Conservation (phyloP, 2,888 invertebrate species). For the Tenthredo livida region DNA sequence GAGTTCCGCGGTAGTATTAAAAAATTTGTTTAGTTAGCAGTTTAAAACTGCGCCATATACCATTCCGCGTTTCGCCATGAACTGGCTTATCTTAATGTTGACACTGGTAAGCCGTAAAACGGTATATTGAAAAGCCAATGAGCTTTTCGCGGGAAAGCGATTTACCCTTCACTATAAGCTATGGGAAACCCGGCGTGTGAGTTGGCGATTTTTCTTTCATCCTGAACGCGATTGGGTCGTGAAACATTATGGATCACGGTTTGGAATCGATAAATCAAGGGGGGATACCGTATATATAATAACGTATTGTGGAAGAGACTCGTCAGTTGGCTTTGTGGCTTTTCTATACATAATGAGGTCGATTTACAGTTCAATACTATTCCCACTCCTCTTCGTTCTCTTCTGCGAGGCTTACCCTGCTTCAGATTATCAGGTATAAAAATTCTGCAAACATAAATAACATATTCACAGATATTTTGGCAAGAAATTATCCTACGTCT, state of each 20-base stretch:
- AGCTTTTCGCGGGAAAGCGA: neutral
- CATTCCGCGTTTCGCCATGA: neutral
- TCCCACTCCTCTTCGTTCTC: neutral
- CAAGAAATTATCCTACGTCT: neutral
- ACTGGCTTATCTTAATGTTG: slow-evolving; percentile 26
- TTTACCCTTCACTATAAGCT: neutral
- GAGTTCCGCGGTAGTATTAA: neutral
- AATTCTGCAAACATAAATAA: neutral
- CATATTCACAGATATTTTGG: neutral
- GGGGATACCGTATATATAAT: slow-evolving; percentile 28
- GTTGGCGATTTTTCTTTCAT: slow-evolving; percentile 5
- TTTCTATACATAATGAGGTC: slow-evolving; percentile 31
- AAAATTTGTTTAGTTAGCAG: neutral
- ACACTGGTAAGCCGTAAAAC: slow-evolving; percentile 18
- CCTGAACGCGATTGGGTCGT: neutral
- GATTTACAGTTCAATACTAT: slow-evolving; percentile 38
- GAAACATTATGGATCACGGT: neutral
- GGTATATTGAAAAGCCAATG: slow-evolving; percentile 7
- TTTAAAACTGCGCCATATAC: neutral
- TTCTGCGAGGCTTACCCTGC: slow-evolving; percentile 25
- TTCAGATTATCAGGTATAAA: neutral
- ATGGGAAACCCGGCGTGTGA: neutral
- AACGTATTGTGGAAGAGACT: neutral
- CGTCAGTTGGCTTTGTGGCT: slow-evolving; percentile 27
- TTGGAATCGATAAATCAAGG: neutral